A percentile compares a stretch with the other conserved stretches of the same genome.
These are phyloP conservation scores for Halichoeres trimaculatus DNA, from an alignment of 2,113 vertebrate species.

Conservation along the genomic window DNA sequence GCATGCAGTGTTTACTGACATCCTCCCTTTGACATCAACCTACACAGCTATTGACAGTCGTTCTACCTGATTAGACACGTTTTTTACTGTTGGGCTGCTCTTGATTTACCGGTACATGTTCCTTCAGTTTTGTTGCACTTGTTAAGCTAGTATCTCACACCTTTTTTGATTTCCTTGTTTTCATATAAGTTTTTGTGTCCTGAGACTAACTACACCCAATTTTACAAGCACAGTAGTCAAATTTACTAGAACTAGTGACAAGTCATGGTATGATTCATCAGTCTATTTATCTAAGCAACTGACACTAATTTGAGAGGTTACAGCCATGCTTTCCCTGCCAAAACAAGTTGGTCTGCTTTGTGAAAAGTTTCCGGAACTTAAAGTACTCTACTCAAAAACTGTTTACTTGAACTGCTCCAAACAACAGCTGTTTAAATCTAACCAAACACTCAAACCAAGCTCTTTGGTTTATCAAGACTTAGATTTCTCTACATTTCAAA, in stretches of 20 bases:
- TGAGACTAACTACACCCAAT: too few species aligned
- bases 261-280: too few species aligned
- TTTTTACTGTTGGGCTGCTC: not conserved
- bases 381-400: not conserved
- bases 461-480: not conserved
- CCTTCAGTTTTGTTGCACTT: not conserved
- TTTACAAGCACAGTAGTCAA: too few species aligned
- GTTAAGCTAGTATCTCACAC: not conserved
- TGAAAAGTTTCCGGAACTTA: not conserved
- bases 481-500: not conserved
- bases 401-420: too few species aligned
- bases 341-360: not conserved
- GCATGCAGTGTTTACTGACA: not conserved
- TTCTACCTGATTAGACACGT: not conserved
- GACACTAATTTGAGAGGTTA: too few species aligned
- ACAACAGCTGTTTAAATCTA: not conserved
- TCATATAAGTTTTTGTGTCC: too few species aligned
- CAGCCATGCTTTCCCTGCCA: not conserved
- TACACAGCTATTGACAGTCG: not conserved
- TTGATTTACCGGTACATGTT: too few species aligned
- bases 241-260: too few species aligned
- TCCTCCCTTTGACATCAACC: not conserved
- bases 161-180: not conserved
- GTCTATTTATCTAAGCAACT: too few species aligned
- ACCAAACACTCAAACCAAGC: not conserved